Conservation (phyloP, 1,140 invertebrate species). For the Ctenoplectra terminalis region DNA sequence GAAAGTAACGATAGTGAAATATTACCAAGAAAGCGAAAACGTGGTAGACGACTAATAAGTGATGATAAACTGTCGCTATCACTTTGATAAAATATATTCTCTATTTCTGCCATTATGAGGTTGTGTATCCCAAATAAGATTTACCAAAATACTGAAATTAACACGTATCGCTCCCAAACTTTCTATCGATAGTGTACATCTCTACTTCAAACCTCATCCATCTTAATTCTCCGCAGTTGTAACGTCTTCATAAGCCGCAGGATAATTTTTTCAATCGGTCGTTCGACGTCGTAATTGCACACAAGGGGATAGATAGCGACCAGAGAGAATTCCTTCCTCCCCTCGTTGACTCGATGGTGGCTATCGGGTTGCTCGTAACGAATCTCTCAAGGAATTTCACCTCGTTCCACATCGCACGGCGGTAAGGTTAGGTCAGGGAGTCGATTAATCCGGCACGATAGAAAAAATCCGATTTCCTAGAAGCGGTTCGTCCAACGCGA, state of each 20-base stretch:
- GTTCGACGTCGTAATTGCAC: neutral
- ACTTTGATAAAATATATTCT: too few relatives aligned
- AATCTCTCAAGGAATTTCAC: slow-evolving; percentile 50
- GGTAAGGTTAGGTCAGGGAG: slow-evolving; percentile 53
- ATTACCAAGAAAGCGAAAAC: too few relatives aligned
- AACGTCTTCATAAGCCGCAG: neutral
- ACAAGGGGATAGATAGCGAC: neutral
- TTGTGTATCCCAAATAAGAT: too few relatives aligned
- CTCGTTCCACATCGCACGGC: slow-evolving; percentile 47
- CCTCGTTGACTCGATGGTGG: neutral
- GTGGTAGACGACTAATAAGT: too few relatives aligned
- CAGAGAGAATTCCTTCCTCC: neutral
- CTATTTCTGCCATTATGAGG: too few relatives aligned
- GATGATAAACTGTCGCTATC: too few relatives aligned
- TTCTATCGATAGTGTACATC: too few relatives aligned
- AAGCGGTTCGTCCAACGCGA: slow-evolving; percentile 14
- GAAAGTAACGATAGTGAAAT: too few relatives aligned
- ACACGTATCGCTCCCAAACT: too few relatives aligned
- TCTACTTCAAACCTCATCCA: neutral
- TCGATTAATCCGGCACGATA: slow-evolving; percentile 54
- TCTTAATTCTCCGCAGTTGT: neutral
- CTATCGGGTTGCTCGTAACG: slow-evolving; percentile 10
- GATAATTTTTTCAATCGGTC: neutral
- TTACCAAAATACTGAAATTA: too few relatives aligned
- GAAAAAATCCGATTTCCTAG: slow-evolving; percentile 55